Evolutionary conservation across 2,113 vertebrate species (phyloP), one percentile per base, ranked within the genome.

Genomic region (Junco hyemalis): DNA sequence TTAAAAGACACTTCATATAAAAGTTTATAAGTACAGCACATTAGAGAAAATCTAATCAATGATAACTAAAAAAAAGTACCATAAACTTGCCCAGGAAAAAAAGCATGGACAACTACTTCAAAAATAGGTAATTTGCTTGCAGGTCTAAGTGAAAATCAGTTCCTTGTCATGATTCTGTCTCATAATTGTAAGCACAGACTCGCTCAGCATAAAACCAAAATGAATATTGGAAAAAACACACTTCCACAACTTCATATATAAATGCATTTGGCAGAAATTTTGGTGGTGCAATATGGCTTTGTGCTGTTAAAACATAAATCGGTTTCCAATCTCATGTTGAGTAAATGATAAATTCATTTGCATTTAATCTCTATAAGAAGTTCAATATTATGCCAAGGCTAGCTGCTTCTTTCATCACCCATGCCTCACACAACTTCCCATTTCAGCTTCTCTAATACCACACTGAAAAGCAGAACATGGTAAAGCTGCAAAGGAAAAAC

Each of bases 381-480:
- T 51, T 74, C 45, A 33, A 31, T 88, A 61, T 90, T 40, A 72
- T 76, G 45, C 53, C 74, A 92, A 85, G 2, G 22, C 21, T 54
- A 91, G 92, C 50, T 4, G 6, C 23, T 72, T 57, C 91, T 93
- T 95, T 96, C 89, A 93, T 76, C 91, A 54, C n/a, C 53, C 23
- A 33, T 84, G 45, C 36, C 57, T 59, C 71, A 65, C 85, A 45
- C 44, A 90, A 71, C 50, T 88, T 86, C 82, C 71, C 38, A 89
- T 81, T 91, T 71, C 69, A 76, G 40, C 74, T 81, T 81, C 82
- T 66, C 90, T 64, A 74, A 68, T 24, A 66, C 44, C 68, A 83
- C 45, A 54, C 44, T 47, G 53, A 88, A 78, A 88, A 71, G 61
- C 0, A 89, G 57, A 91, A 77, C 54, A 53, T 0, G 4, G 66